Evolutionary conservation across 2,797 vertebrate genomes (phyloP), one percentile per base, ranked within the genome.

Genomic region (Picus viridis): DNA sequence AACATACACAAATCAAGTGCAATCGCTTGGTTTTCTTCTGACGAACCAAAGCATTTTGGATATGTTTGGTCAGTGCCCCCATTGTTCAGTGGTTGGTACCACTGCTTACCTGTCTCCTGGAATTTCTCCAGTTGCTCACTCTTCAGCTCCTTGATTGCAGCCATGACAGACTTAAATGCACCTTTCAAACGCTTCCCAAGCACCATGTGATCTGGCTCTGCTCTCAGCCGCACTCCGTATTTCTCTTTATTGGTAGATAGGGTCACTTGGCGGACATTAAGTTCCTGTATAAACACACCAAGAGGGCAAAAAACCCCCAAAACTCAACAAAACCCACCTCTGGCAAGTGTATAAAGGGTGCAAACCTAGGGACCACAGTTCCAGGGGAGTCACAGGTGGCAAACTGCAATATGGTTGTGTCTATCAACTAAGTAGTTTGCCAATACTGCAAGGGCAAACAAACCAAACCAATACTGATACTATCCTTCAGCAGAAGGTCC

Each of bases 161-260:
- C 97, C 81, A 98, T 98, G 91, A 99, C 82, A 3, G 98, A 83
- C 94, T 99, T 99, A 97, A 99, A 99, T 16, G 98, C 99, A 10
- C 98, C 99, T 89, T 99, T 99, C 85, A 99, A 98, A 59, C 98
- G 98, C 81, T 99, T 99, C 84, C 99, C 99, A 83, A 99, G 98
- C 72, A 99, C 98, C 98, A 99, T 99, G 98, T 99, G 99, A 97
- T 99, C 99, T 0, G 99, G 99, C 94, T 99, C 99, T 1, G 99
- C 99, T 95, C 98, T 96, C 89, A 99, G 98, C 18, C 97, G 97
- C 93, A 99, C 98, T 8, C 98, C 99, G 1, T 99, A 99, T 74
- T 98, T 98, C 93, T 98, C 98, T 96, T 99, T 99, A 96, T 99
- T 98, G 2, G 98, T 98, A 27, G 99, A 99, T 58, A 99, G 93